Evolutionary conservation across 53 echinoderm and acorn worm species (phyloP), one percentile per base, ranked within the genome.

Genomic region (Antedon mediterranea): DNA sequence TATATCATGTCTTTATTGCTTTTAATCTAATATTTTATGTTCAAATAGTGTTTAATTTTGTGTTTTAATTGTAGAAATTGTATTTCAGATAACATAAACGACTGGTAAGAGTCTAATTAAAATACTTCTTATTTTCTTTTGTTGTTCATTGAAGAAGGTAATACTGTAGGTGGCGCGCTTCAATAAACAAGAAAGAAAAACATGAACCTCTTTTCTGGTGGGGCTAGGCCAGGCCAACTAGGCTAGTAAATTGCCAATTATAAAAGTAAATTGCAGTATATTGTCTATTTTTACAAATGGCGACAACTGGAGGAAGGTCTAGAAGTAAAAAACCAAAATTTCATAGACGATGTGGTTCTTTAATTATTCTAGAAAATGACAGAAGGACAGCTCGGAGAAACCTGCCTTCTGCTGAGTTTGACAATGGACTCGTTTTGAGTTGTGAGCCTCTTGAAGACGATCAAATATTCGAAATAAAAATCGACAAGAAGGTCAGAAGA

Each of bases 401-500:
- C 77, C 92, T 92, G n/a, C 83, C 88, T 11, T 74, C 86, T 7
- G 92, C 92, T 80, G 97, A 97, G 82, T 97, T 97, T 43, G 92
- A 97, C 70, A 97, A 97, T 74, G 97, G 97, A 0, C 84, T 97
- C 20, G 92, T 92, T 28, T 87, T 97, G 29, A 97, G 97, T 71
- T 87, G 80, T 77, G 78, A 82, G 28, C 87, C 92, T 26, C 80
- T 97, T 30, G 89, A 83, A 83, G 97, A 97, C 73, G 80, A 80
- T 30, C 92, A 97, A 76, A 83, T 88, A 34, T 97, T 92, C 81
- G 92, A 97, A 83, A 90, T 97, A 33, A 84, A 75, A 41, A 92
- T 97, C 32, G 97, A 97, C 77, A 92, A 90, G 57, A 97, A 97
- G 85, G 97, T 97, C 70, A 31, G 89, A 33, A n/a, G 20, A 30